Conservation (phyloP, 2,113 vertebrate species). For the Planiliza haematocheilus region DNA sequence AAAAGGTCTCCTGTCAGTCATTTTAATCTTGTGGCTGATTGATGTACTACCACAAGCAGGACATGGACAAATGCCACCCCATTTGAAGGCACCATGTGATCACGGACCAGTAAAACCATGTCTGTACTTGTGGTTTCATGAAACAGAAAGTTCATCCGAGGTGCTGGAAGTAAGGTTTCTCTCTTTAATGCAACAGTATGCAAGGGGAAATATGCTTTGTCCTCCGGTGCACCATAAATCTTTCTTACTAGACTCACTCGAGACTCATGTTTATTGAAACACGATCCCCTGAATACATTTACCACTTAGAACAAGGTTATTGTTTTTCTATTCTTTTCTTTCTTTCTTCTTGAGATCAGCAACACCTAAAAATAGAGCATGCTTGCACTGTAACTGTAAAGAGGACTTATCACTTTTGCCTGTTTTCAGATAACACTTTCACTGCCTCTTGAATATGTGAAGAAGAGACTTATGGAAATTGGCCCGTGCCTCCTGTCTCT, state of each 20-base stretch:
- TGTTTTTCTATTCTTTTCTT: not conserved
- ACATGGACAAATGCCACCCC: no score
- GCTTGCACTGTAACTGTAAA: slow-evolving; percentile 11
- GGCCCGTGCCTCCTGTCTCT: slow-evolving; percentile 41
- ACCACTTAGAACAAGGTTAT: not conserved
- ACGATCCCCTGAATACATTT: slow-evolving; percentile 22
- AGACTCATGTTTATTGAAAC: slow-evolving; percentile 23
- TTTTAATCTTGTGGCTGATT: no score
- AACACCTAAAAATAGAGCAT: slow-evolving; percentile 16
- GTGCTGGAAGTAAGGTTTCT: not conserved
- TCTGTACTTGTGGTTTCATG: not conserved
- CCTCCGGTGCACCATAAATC: slow-evolving; percentile 25
- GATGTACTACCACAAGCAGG: no score
- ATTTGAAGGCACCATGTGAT: no score
- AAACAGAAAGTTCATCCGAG: slow-evolving; percentile 6
- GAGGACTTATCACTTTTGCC: slow-evolving; percentile 30
- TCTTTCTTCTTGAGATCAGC: slow-evolving; percentile 1
- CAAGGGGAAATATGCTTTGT: slow-evolving; percentile 15
- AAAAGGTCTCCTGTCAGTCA: no score
- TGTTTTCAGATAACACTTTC: slow-evolving; percentile 35
- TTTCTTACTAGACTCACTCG: slow-evolving; percentile 9
- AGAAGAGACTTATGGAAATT: slow-evolving; percentile 51
- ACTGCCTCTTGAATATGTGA: slow-evolving; percentile 45
- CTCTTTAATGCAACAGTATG: slow-evolving; percentile 10
- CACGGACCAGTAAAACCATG: not conserved